These are phyloP conservation scores for Corydoras sp. DNA, from an alignment of 2,113 vertebrate species.

Conservation along the genomic window DNA sequence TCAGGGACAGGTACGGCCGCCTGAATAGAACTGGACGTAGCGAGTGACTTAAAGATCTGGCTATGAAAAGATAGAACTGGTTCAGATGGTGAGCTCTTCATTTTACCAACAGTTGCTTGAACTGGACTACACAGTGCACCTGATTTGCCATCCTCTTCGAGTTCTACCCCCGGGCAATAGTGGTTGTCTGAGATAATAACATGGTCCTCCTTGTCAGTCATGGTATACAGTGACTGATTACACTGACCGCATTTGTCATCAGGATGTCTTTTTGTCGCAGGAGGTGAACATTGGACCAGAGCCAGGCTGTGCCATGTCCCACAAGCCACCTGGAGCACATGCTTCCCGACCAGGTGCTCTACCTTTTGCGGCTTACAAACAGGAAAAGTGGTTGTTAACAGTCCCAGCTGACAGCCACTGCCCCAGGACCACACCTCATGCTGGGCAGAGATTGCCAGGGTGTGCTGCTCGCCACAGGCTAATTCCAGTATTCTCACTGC, in stretches of 20 bases:
- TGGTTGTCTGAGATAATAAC: constrained; percentile 97
- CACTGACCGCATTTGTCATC: constrained; percentile 90
- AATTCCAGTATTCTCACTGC: constrained; percentile 77
- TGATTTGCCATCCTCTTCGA: constrained; percentile 61
- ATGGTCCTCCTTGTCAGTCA: constrained; percentile 97
- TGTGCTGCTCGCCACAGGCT: constrained; percentile 87
- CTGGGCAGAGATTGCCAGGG: constrained; percentile 77
- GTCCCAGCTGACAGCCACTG: constrained; percentile 84
- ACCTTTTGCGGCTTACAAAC: constrained; percentile 86
- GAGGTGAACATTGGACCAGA: constrained; percentile 77
- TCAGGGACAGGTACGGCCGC: neutral
- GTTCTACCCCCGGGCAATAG: constrained; percentile 77
- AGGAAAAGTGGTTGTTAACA: constrained; percentile 70
- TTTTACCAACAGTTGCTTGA: neutral
- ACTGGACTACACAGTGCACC: constrained; percentile 9
- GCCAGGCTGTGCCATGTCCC: constrained; percentile 89
- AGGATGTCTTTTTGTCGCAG: constrained; percentile 70
- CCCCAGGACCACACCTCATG: constrained; percentile 96
- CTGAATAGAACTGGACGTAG: constrained; percentile 7
- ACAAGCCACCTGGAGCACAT: constrained; percentile 87
- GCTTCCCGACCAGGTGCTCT: constrained; percentile 80
- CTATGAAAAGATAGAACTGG: constrained; percentile 45
- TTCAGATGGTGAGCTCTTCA: constrained; percentile 57
- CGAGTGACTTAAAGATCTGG: neutral
- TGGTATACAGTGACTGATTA: constrained; percentile 90